Percentiles rank a stretch among this genome's conserved stretches.
phyloP scores from a whole-genome alignment of 1,140 invertebrate genomes.

The Rhynchophorus ferrugineus region DNA sequence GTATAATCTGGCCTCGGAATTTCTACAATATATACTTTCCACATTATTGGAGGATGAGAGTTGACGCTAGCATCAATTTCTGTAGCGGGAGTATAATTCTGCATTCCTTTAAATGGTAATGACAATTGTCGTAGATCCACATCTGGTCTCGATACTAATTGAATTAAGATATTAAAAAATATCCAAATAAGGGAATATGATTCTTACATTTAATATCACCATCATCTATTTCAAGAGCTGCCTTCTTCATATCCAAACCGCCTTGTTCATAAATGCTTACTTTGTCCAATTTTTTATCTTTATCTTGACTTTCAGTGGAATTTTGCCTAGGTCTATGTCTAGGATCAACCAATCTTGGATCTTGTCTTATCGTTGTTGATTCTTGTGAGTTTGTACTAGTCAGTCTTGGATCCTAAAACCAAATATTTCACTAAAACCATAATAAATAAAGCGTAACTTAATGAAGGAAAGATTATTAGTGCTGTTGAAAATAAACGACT shows the following conservation, averaged over 20 bases:
- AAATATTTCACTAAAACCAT: too few species aligned
- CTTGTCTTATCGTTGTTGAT: constrained; percentile 3
- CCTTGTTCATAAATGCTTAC: constrained; percentile 38
- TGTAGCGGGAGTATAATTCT: constrained; percentile 69
- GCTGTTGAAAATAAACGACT: too few species aligned
- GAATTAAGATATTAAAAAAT: constrained; percentile 2
- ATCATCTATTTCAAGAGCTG: constrained; percentile 20
- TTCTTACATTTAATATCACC: constrained; percentile 22
- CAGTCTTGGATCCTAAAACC: not conserved
- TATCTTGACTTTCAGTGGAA: constrained; percentile 17
- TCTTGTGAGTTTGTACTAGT: not conserved
- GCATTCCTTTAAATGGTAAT: constrained; percentile 65
- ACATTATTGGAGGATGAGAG: constrained; percentile 64
- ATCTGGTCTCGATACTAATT: constrained; percentile 45
- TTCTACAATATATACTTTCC: constrained; percentile 56
- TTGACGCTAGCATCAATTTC: constrained; percentile 77
- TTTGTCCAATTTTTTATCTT: constrained; percentile 25
- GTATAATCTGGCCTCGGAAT: constrained; percentile 67
- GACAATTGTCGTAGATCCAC: constrained; percentile 63
- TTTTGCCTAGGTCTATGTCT: constrained; percentile 16
- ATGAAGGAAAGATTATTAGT: too few species aligned
- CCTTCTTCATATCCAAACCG: constrained; percentile 35
- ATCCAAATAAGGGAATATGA: not conserved
- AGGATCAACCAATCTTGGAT: constrained; percentile 17
- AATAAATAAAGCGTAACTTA: too few species aligned